phyloP scores from a whole-genome alignment of 2,113 vertebrate genomes.

The Petroica traversi region DNA sequence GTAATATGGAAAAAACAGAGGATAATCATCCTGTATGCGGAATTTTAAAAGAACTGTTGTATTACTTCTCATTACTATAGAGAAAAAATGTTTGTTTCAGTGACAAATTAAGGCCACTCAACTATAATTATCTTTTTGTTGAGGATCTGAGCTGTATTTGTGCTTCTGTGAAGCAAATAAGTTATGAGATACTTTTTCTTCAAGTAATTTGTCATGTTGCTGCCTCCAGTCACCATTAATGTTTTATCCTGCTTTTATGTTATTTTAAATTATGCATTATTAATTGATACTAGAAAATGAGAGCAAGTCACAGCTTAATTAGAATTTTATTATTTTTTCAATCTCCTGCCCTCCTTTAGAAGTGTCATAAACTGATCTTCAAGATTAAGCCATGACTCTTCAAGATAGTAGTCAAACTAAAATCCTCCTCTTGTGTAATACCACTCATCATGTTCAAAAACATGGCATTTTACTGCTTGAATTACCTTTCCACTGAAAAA shows the following conservation, averaged over 20 bases:
- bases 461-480: neutral
- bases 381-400: neutral
- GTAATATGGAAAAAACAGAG: neutral
- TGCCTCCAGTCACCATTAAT: neutral
- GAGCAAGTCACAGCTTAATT: slow-evolving; percentile 10
- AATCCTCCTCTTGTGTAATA: neutral
- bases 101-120: neutral
- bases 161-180: neutral
- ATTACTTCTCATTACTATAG: neutral
- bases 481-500: neutral
- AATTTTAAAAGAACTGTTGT: neutral
- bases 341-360: neutral
- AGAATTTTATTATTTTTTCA: neutral
- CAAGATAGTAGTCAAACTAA: neutral
- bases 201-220: neutral
- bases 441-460: neutral
- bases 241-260: neutral
- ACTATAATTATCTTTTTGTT: neutral
- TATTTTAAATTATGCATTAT: slow-evolving; percentile 16
- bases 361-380: neutral
- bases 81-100: neutral
- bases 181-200: neutral
- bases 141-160: neutral
- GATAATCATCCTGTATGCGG: neutral
- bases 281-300: slow-evolving; percentile 5